Evolutionary conservation across 2,113 vertebrate species (phyloP).

Genomic region (Ctenodactylus gundi): DNA sequence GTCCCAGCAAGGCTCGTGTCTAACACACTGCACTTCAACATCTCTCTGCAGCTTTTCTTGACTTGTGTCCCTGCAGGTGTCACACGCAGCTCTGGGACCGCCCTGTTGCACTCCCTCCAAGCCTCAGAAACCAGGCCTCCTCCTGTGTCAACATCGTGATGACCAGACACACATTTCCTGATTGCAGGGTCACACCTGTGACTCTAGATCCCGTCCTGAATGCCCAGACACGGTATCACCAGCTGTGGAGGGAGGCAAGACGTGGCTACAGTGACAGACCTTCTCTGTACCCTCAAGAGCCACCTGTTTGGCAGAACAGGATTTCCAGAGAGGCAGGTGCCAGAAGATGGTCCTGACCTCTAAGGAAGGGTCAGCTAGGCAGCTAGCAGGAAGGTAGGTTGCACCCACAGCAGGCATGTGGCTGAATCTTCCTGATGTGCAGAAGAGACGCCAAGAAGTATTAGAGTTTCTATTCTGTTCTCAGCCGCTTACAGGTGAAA

Average conservation of each 20-base stretch:
- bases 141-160: background rate
- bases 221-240: background rate
- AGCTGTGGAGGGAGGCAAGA: background rate
- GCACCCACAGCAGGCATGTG: background rate
- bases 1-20: background rate
- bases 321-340: background rate
- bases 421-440: background rate
- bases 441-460: background rate
- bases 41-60: background rate
- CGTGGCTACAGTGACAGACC: background rate
- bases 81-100: accelerated
- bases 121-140: background rate
- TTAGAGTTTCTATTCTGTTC: background rate
- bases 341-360: background rate
- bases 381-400: background rate
- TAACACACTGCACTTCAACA: background rate
- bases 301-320: background rate
- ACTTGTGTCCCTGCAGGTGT: background rate
- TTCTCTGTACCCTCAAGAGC: background rate
- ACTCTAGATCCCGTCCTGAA: background rate
- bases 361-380: background rate
- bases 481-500: background rate
- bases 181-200: background rate
- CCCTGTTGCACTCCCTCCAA: background rate
- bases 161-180: background rate